Evolutionary conservation across 2,888 invertebrate genomes (phyloP).

Genomic region (Colletes collaris): DNA sequence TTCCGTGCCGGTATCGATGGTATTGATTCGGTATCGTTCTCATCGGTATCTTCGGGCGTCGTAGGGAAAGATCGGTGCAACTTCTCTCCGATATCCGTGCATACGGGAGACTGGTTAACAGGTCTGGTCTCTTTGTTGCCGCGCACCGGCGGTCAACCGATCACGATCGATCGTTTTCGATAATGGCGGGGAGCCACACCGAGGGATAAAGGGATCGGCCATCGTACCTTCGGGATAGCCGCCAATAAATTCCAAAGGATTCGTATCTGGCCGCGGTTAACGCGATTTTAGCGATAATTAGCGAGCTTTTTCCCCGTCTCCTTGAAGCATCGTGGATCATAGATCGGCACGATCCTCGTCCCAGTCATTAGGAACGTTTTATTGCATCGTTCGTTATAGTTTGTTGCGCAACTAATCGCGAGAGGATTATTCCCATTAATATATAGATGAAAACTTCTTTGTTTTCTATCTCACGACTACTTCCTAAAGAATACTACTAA

Average conservation of each 20-base stretch:
- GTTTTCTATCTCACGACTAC: too few relatives aligned
- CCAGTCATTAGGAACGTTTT: conserved; percentile 45
- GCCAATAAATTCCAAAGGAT: conserved; percentile 53
- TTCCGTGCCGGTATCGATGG: neutral
- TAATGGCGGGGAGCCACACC: conserved; percentile 44
- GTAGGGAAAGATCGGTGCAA: neutral
- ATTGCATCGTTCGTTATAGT: conserved; percentile 54
- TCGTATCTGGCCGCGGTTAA: conserved; percentile 29
- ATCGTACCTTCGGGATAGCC: conserved; percentile 39
- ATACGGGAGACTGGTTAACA: conserved; percentile 25
- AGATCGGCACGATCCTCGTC: conserved; percentile 30
- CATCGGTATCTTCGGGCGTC: neutral
- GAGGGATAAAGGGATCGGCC: conserved; percentile 40
- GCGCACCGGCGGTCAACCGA: conserved; percentile 40
- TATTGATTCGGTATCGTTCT: too few relatives aligned
- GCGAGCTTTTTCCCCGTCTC: conserved; percentile 43
- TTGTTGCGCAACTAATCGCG: conserved; percentile 46
- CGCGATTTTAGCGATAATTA: conserved; percentile 62
- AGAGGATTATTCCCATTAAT: conserved; percentile 37
- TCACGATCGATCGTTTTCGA: conserved; percentile 67
- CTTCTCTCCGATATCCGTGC: conserved; percentile 3
- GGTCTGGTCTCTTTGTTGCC: conserved; percentile 48
- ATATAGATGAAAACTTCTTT: too few relatives aligned
- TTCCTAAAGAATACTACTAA: too few relatives aligned
- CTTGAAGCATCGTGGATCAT: conserved; percentile 45